Evolutionary conservation across 2,888 invertebrate species (phyloP), one percentile per base, ranked within the genome.

Genomic region (Pyralis farinalis): DNA sequence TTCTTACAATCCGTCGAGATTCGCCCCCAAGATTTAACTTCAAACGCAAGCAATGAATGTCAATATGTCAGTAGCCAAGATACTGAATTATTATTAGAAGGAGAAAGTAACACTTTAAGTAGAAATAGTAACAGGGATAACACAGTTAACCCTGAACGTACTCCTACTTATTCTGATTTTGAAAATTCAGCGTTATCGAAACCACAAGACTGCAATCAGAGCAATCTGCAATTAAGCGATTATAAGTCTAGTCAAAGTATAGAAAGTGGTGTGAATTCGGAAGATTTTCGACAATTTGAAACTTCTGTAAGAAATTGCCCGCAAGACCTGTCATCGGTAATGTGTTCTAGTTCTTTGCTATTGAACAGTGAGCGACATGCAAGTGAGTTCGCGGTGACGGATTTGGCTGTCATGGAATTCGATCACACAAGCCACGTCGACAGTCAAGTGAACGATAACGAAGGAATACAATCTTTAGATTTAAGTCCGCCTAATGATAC

Each of bases 1-100:
- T 87, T 84, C 45, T 46, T 71, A 21, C 66, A 71, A 29, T 85
- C 81, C 0, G 82, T 71, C 7, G 84, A 82, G 53, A 56, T 71
- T 10, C 61, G 77, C 41, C 77, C 80, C 0, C 85, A 86, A 50
- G 79, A 80, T 37, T 46, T 76, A 25, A 74, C 74, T 1, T 51
- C 60, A 1, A 66, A 62, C 40, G 44, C 44, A 0, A 61, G 47
- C 43, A 58, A 57, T 10, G 60, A 63, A n/a, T 44, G 45, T 12
- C 60, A 63, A n/a, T 44, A 44, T 12, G 38, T 37, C 1, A 53
- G 46, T 3, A 53, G 46, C n/a, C 59, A 63, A 22, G 65, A 70
- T 7, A 62, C 69, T 0, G 76, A 72, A 30, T 41, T 63, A 8
- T 45, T 75, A 22, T 39, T 75, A 34, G 80, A 74, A 27, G 74